phyloP scores from a whole-genome alignment of 1,140 invertebrate species.

The Penaeus japonicus region DNA sequence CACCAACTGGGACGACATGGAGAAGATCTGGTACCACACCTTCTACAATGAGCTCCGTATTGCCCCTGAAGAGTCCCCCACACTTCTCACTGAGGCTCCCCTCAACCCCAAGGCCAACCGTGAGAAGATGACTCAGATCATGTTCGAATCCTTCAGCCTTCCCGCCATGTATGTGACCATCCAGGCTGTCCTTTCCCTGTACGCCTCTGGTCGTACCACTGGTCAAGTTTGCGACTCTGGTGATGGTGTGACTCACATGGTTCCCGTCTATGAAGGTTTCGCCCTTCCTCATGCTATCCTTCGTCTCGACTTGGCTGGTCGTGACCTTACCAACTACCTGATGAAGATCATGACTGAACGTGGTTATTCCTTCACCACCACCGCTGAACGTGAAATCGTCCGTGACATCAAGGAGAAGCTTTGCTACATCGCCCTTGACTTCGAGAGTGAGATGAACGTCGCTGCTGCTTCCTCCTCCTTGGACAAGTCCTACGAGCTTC shows the following conservation, averaged over 20 bases:
- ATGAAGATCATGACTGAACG: too few species aligned
- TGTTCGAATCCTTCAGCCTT: constrained; percentile 70
- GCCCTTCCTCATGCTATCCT: constrained; percentile 50
- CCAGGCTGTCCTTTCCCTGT: constrained; percentile 48
- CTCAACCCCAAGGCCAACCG: constrained; percentile 81
- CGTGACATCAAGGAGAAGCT: too few species aligned
- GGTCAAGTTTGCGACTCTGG: constrained; percentile 48
- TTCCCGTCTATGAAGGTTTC: constrained; percentile 48
- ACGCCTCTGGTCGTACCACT: constrained; percentile 51
- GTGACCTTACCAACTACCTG: too few species aligned
- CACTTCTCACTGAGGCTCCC: constrained; percentile 78
- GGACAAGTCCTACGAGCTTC: too few species aligned
- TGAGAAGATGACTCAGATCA: constrained; percentile 89
- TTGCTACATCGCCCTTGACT: too few species aligned
- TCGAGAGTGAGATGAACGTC: too few species aligned
- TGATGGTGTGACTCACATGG: constrained; percentile 47
- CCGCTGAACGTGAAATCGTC: too few species aligned
- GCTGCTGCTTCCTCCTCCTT: too few species aligned
- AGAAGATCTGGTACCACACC: constrained; percentile 95
- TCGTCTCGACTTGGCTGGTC: background rate
- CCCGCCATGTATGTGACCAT: constrained; percentile 49
- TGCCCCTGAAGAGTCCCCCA: constrained; percentile 92
- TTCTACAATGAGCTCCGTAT: constrained; percentile 96
- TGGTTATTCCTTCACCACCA: too few species aligned
- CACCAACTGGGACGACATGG: constrained; percentile 89